These are phyloP conservation scores for Elephantulus edwardii DNA, from an alignment of 2,113 vertebrate species.

Conservation along the genomic window DNA sequence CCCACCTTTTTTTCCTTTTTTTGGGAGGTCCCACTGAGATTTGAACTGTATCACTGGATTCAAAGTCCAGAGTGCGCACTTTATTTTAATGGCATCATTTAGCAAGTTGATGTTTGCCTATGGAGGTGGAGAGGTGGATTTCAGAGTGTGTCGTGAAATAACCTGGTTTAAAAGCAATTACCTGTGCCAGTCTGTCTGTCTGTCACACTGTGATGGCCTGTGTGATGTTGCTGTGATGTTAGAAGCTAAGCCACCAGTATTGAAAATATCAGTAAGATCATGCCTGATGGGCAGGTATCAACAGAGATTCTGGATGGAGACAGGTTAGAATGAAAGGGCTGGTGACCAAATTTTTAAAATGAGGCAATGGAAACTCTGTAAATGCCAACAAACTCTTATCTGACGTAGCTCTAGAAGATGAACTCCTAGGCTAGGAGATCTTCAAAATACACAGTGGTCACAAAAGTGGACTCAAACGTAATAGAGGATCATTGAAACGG, in stretches of 20 bases:
- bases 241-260: background rate
- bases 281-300: background rate
- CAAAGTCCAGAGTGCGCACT: no score
- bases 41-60: no score
- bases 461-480: background rate
- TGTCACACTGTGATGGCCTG: background rate
- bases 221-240: background rate
- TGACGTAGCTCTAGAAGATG: background rate
- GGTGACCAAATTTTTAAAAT: background rate
- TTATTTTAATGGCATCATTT: background rate
- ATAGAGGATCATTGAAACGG: background rate
- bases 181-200: background rate
- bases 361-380: background rate
- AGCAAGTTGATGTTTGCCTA: no score
- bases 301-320: background rate
- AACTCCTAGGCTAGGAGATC: background rate
- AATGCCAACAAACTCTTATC: background rate
- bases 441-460: background rate
- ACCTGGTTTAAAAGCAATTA: background rate
- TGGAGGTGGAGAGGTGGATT: background rate
- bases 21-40: no score
- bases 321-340: background rate
- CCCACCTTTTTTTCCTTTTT: rapidly evolving
- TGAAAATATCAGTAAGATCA: background rate
- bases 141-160: background rate